Conservation (phyloP, 2,113 vertebrate genomes). For the Lepus timidus region DNA sequence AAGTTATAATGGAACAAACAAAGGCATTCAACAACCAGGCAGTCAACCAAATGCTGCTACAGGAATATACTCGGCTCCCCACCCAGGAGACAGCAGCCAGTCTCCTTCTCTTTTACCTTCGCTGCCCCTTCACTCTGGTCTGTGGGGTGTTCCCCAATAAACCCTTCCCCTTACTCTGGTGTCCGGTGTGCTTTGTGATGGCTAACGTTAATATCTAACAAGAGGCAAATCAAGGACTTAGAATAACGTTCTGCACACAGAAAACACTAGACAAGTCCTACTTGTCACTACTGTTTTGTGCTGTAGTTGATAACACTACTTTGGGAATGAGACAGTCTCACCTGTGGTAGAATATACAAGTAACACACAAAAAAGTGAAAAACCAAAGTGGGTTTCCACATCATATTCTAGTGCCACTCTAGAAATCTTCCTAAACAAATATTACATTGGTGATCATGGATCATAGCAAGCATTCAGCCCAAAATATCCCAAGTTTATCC, state of each 20-base stretch:
- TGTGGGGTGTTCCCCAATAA: too few relatives aligned
- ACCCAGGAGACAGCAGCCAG: too few relatives aligned
- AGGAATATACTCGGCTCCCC: too few relatives aligned
- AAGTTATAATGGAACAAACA: too few relatives aligned
- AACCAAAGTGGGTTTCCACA: not conserved
- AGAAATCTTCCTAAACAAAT: not conserved
- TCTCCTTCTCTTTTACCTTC: too few relatives aligned
- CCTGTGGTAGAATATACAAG: not conserved
- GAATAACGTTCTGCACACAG: not conserved
- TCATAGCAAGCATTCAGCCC: not conserved
- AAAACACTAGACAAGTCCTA: not conserved
- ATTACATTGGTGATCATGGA: not conserved
- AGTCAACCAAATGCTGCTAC: too few relatives aligned
- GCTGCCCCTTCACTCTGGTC: too few relatives aligned
- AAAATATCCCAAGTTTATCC: not conserved
- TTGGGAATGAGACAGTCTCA: not conserved
- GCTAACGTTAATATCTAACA: not conserved
- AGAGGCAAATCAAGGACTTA: not conserved
- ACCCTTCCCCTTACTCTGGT: too few relatives aligned
- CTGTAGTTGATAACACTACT: not conserved
- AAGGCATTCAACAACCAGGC: too few relatives aligned
- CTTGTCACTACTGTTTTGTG: not conserved
- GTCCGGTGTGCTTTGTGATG: too few relatives aligned
- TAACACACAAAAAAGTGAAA: not conserved
- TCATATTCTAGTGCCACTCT: not conserved